Percentiles rank a stretch among this genome's conserved stretches.
Evolutionary conservation across 2,797 vertebrate genomes (phyloP).

Genomic region (Falco columbarius): DNA sequence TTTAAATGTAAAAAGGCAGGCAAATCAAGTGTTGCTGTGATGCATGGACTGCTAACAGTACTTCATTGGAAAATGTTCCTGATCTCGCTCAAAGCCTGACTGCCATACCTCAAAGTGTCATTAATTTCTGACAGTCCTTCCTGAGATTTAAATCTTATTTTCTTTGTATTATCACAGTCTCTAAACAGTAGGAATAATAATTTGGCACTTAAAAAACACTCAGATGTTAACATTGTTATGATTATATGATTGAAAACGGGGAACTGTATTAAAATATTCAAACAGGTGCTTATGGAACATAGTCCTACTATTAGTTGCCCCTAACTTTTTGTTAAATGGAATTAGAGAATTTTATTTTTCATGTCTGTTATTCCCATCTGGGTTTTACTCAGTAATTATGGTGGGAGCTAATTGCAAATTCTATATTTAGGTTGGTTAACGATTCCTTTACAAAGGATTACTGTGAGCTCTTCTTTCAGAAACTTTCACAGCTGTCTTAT

Average conservation of each 20-base stretch:
- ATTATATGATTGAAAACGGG: slow-evolving; percentile 24
- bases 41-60: neutral
- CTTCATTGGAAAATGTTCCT: neutral
- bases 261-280: slow-evolving; percentile 23
- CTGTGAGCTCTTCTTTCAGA: neutral
- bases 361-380: neutral
- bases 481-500: neutral
- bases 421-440: neutral
- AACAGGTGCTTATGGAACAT: neutral
- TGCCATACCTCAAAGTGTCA: neutral
- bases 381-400: neutral
- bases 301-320: neutral
- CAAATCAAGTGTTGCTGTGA: neutral
- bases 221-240: neutral
- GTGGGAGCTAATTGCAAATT: neutral
- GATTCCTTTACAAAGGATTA: neutral
- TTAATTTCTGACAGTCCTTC: neutral
- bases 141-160: neutral
- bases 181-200: neutral
- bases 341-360: neutral
- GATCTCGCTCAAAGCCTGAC: neutral
- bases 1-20: neutral
- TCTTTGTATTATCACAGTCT: neutral
- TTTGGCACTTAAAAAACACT: slow-evolving; percentile 43
- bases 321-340: slow-evolving; percentile 20